Base-by-base conservation (phyloP, 2,113 vertebrate species). In the Pluvialis apricaria region DNA sequence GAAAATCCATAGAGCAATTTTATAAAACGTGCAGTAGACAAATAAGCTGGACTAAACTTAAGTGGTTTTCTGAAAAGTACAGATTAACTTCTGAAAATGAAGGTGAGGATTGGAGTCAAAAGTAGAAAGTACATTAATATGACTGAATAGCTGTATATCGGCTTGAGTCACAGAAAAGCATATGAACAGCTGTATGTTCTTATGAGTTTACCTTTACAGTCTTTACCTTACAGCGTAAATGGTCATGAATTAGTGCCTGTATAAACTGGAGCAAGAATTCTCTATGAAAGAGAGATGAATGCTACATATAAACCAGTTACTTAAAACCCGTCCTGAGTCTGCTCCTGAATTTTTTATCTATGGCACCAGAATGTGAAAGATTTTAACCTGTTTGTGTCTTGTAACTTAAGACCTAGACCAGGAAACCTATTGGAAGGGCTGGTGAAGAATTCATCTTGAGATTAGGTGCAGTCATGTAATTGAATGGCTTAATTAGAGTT, bases 141-240 rank as follows among this genome's bases (percentile, higher is more conserved):
- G 9, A 47, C 32, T 0, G 3, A 76, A 71, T 20, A 1, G 6
- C 16, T 88, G 34, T 14, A 5, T 47, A 14, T 64, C 2, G 2
- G 4, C 28, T 69, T 40, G 26, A 64, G 12, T 72, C 7, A 17
- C 26, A 21, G 31, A 60, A 82, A 78, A 84, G 11, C 16, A 1
- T 16, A 2, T 21, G 55, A 64, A 51, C 29, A 76, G 10, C 19
- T 69, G 8, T 73, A 7, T 4, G 1, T 60, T 82, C 29, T 61
- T 32, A 11, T 1, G 24, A 66, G 28, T 47, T 75, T 65, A 24
- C 38, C 34, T 65, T 36, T 49, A 13, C 7, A 62, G 54, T 12
- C 18, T n/a, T 73, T 62, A 40, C 12, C 55, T 69, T 10, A 47
- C 32, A 73, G 10, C 22, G 13, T 17, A 17, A 62, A 24, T 71